A percentile compares a stretch with the other conserved stretches of the same genome.
These are phyloP conservation scores for Todiramphus chloris DNA, from an alignment of 2,113 vertebrate species.

Conservation along the genomic window DNA sequence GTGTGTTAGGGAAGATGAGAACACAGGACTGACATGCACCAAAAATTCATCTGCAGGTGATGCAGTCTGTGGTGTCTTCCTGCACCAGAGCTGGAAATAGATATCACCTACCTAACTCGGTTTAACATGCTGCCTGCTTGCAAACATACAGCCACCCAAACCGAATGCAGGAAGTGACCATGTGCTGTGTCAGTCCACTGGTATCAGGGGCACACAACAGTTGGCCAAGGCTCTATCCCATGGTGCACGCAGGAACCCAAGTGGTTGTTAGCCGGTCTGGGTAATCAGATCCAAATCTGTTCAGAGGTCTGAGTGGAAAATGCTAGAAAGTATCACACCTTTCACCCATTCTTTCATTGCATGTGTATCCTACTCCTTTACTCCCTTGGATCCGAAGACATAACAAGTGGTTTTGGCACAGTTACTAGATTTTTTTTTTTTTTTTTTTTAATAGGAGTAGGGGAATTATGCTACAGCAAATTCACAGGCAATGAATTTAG, in stretches of 20 bases:
- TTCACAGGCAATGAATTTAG: accelerated
- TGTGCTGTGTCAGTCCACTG: neutral
- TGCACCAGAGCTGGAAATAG: neutral
- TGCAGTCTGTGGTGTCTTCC: neutral
- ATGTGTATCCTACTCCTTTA: neutral
- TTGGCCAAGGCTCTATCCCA: neutral
- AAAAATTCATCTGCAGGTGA: neutral
- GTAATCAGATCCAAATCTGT: neutral
- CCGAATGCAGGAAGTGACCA: neutral
- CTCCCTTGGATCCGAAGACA: accelerated
- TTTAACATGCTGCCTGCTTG: neutral
- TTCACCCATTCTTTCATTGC: neutral
- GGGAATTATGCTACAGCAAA: neutral
- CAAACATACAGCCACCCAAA: neutral
- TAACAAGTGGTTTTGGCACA: neutral
- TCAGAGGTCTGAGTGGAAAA: neutral
- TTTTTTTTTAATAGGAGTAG: neutral
- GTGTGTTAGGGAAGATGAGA: neutral
- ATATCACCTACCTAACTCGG: neutral
- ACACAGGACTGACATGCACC: neutral
- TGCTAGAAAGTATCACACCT: neutral
- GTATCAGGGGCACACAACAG: neutral
- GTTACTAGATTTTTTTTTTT: neutral
- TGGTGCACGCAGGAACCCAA: accelerated
- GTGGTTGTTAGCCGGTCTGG: accelerated